These are phyloP conservation scores for Patagioenas fasciata DNA, from an alignment of 2,113 vertebrate species.

Conservation along the genomic window DNA sequence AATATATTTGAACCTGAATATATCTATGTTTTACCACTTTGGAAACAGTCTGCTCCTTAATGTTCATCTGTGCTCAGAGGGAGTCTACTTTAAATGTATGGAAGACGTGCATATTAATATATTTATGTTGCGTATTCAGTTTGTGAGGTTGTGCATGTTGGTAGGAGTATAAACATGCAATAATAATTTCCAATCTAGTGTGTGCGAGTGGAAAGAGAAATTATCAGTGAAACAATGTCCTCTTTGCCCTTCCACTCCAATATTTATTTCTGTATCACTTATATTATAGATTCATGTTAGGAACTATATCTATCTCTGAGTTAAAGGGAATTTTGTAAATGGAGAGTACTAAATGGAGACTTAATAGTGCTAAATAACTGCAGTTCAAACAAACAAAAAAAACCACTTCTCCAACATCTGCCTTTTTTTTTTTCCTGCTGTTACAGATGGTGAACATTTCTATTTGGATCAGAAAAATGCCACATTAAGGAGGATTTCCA, in stretches of 20 bases:
- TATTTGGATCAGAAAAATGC: neutral
- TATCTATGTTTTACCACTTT: neutral
- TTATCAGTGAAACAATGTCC: neutral
- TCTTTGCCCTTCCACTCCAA: neutral
- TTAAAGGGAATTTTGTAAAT: neutral
- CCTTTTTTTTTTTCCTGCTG: neutral
- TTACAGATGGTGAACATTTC: neutral
- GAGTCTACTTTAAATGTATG: neutral
- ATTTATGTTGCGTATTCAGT: neutral
- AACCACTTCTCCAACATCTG: neutral
- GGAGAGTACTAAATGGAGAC: neutral
- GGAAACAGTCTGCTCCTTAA: neutral
- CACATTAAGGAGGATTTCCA: neutral
- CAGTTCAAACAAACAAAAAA: neutral
- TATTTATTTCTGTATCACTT: neutral
- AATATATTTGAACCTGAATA: neutral
- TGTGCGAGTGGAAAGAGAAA: neutral
- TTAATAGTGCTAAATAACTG: neutral
- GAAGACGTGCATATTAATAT: neutral
- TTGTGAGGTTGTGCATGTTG: neutral
- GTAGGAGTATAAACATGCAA: neutral
- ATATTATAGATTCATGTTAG: neutral
- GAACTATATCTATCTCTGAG: neutral
- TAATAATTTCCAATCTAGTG: neutral
- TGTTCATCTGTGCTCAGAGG: neutral